Evolutionary conservation across 2,113 vertebrate species (phyloP), one percentile per base, ranked within the genome.

Genomic region (Myanophis thanlyinensis): DNA sequence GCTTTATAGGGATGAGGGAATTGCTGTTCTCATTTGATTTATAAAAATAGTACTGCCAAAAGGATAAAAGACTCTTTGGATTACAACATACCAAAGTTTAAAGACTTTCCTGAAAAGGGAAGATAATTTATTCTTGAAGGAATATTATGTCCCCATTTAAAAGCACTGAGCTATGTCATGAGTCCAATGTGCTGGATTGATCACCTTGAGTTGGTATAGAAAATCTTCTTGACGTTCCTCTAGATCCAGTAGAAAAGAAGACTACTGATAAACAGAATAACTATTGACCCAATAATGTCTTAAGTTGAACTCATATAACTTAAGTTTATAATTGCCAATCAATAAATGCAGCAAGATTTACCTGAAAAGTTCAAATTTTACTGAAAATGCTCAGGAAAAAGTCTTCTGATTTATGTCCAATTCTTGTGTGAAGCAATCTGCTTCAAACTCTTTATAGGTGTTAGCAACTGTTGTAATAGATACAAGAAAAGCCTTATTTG

Each of bases 251-350:
- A 86, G 86, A 23, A 49, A 94, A 44, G 20, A 87, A 44, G 25
- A 2, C 88, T 86, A 85, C 67, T 92, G 62, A 54, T 94, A 88
- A 90, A 91, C 85, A 9, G 2, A 10, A 23, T 93, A 91, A 67
- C 67, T 90, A 3, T 47, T 93, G 95, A 85, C 94, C 40, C 94
- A 48, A 93, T 47, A 5, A 80, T 1, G 15, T 94, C 93, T 92
- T 12, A 47, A 49, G 20, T 13, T n/a, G 40, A 91, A 92, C 18
- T 0, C 13, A 47, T 23, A 89, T 44, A 48, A 87, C 25, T 49
- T 44, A 80, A 44, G 7, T 80, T 80, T 80, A 80, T 80, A 35
- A 22, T 80, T 80, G 18, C 35, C 73, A 80, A 80, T 44, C 35
- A 80, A 7, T 56, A 47, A 46, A 47, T 1, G 11, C 91, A 88